Percentiles rank a stretch among this genome's conserved stretches.
Evolutionary conservation across 2,113 vertebrate species (phyloP).

Genomic region (Melanocharis versteri): DNA sequence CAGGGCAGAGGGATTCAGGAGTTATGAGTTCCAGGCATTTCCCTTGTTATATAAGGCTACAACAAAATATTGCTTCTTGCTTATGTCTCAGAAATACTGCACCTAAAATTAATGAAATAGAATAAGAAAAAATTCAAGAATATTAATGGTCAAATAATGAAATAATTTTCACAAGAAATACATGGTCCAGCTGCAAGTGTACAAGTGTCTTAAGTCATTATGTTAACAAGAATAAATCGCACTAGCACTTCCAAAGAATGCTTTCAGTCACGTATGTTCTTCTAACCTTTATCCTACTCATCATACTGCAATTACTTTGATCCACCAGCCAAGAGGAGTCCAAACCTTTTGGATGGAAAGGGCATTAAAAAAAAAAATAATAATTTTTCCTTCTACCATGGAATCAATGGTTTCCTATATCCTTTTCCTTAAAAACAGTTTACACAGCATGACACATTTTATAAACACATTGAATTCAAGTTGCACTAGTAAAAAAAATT

Average conservation of each 20-base stretch:
- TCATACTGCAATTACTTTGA: neutral
- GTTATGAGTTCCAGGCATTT: neutral
- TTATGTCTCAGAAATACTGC: neutral
- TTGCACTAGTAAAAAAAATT: neutral
- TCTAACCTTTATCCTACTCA: neutral
- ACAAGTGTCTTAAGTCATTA: neutral
- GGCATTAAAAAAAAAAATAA: neutral
- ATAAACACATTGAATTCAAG: neutral
- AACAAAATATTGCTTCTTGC: neutral
- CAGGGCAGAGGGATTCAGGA: neutral
- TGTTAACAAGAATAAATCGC: neutral
- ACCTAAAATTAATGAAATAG: neutral
- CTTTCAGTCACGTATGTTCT: neutral
- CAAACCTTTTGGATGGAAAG: neutral
- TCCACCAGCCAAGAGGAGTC: neutral
- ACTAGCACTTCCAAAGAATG: neutral
- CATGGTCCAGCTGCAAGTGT: neutral
- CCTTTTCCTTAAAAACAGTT: neutral
- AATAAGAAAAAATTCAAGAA: neutral
- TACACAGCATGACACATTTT: neutral
- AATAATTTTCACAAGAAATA: neutral
- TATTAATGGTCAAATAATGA: neutral
- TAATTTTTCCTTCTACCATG: neutral
- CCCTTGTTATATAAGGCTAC: neutral
- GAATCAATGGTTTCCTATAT: neutral